phyloP scores from a whole-genome alignment of 2,888 invertebrate species.

The Hyposoter dolosus region DNA sequence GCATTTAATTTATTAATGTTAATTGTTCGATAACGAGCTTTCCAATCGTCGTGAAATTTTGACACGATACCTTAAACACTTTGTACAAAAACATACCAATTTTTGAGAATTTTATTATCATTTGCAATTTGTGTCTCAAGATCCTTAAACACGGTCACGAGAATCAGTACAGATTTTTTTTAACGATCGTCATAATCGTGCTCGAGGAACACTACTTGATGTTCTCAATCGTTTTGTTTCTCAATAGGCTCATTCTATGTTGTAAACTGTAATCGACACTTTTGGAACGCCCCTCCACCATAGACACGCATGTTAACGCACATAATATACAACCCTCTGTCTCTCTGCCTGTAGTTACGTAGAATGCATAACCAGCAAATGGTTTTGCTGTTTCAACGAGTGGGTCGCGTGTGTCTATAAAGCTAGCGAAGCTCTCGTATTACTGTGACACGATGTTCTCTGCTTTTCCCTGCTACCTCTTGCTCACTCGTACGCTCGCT shows the following conservation, averaged over 20 bases:
- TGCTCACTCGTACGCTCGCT: neutral
- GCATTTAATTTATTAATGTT: too few relatives aligned
- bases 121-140: too few relatives aligned
- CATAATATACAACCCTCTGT: slow-evolving; percentile 16
- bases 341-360: slow-evolving; percentile 3
- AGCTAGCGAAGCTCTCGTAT: slow-evolving; percentile 44
- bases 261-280: slow-evolving; percentile 32
- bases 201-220: slow-evolving; percentile 18
- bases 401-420: slow-evolving; percentile 42
- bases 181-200: neutral
- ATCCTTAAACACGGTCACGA: neutral
- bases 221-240: slow-evolving; percentile 33
- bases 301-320: slow-evolving; percentile 13
- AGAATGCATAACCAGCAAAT: slow-evolving; percentile 32
- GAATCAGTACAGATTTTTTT: neutral
- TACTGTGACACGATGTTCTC: slow-evolving; percentile 19
- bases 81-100: too few relatives aligned
- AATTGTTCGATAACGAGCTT: too few relatives aligned
- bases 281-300: slow-evolving; percentile 15
- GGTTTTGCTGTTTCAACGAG: slow-evolving; percentile 18
- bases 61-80: too few relatives aligned
- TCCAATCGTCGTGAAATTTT: too few relatives aligned
- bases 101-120: too few relatives aligned
- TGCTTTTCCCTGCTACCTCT: slow-evolving; percentile 6
- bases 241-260: slow-evolving; percentile 35